Evolutionary conservation across 2,888 invertebrate species (phyloP).

Genomic region (Agrochola lychnidis): DNA sequence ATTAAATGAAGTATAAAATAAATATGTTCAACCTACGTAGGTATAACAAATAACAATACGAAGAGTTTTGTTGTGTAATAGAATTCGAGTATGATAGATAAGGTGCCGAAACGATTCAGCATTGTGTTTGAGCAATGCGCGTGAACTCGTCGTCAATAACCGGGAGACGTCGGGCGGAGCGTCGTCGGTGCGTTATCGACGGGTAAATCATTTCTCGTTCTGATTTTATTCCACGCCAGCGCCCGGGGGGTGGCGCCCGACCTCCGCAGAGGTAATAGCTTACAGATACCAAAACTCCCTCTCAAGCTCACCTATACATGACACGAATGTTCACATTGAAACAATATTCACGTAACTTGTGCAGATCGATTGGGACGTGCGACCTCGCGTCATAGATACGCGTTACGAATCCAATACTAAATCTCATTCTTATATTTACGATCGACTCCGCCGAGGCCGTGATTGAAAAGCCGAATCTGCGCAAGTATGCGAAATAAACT

Average conservation of each 20-base stretch:
- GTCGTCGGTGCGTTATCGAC: slow-evolving; percentile 79
- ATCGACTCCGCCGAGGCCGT: slow-evolving; percentile 70
- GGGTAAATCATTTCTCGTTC: slow-evolving; percentile 86
- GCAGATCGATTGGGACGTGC: slow-evolving; percentile 79
- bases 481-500: slow-evolving; percentile 79
- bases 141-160: slow-evolving; percentile 79
- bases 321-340: slow-evolving; percentile 83
- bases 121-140: slow-evolving; percentile 80
- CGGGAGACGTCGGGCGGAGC: slow-evolving; percentile 66
- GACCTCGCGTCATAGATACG: slow-evolving; percentile 79
- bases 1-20: slow-evolving; percentile 21
- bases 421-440: slow-evolving; percentile 74
- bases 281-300: slow-evolving; percentile 80
- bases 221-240: slow-evolving; percentile 85
- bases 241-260: slow-evolving; percentile 76
- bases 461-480: slow-evolving; percentile 80
- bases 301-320: slow-evolving; percentile 79
- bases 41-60: slow-evolving; percentile 31
- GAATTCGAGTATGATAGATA: slow-evolving; percentile 72
- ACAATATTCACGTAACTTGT: slow-evolving; percentile 84
- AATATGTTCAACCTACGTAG: slow-evolving; percentile 12
- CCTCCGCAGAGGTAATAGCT: slow-evolving; percentile 81
- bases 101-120: slow-evolving; percentile 70
- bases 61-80: slow-evolving; percentile 53
- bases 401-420: slow-evolving; percentile 73